Conservation (phyloP, 64 coral and sea anemone species). For the Actinia equina region DNA sequence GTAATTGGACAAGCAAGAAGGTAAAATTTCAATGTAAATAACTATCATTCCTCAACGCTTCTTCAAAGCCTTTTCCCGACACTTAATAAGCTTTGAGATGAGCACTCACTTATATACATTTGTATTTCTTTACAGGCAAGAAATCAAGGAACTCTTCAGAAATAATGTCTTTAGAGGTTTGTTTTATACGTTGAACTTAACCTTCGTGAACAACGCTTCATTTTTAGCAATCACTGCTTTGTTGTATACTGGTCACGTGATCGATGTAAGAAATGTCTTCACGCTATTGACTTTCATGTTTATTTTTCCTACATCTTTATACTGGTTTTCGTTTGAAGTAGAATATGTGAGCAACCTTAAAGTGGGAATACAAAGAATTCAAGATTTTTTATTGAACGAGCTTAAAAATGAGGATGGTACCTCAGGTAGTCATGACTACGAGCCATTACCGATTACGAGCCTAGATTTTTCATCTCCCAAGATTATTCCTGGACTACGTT, state of each 20-base stretch:
- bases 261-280: not conserved
- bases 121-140: not conserved
- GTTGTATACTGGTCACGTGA: not conserved
- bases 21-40: not conserved
- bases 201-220: not conserved
- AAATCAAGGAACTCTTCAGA: not conserved
- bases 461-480: no score
- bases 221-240: not conserved
- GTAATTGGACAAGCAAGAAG: constrained; percentile 2
- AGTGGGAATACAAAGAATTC: not conserved
- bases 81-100: not conserved
- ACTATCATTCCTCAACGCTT: no score
- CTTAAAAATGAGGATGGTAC: not conserved
- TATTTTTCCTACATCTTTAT: not conserved
- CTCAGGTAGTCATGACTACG: no score
- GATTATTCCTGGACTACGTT: no score
- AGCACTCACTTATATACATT: not conserved
- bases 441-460: no score
- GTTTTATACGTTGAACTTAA: not conserved
- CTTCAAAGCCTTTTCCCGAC: no score
- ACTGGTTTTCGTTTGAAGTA: not conserved
- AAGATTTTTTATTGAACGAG: not conserved
- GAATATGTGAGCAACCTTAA: not conserved
- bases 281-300: not conserved
- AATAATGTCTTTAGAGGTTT: not conserved